Percentiles rank a stretch among this genome's conserved stretches.
Evolutionary conservation across 2,888 invertebrate genomes (phyloP).

Genomic region (Diploptera punctata): DNA sequence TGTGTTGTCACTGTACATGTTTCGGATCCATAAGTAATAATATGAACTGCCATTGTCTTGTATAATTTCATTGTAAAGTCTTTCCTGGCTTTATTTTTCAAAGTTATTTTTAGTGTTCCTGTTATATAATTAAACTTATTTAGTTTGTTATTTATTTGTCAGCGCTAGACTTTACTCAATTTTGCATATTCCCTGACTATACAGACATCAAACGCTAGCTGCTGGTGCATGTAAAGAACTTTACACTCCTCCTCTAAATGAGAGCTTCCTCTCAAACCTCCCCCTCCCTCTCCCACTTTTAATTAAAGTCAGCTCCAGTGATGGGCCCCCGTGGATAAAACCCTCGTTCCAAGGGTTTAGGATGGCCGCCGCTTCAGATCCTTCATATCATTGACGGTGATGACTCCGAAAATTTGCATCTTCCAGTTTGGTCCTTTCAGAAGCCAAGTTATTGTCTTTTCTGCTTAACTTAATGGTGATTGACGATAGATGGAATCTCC

Average conservation of each 20-base stretch:
- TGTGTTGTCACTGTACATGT: no score
- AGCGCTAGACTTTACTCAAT: background rate
- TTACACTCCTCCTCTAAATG: conserved; percentile 18
- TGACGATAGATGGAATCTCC: conserved; percentile 1
- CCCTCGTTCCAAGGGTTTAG: background rate
- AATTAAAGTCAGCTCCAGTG: conserved; percentile 10
- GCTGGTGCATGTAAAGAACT: conserved; percentile 1
- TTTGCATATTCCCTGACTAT: background rate
- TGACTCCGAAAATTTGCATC: conserved; percentile 21
- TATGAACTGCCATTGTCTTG: no score
- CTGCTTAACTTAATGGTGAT: background rate
- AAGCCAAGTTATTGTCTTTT: background rate
- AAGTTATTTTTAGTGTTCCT: no score
- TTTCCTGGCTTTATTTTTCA: no score
- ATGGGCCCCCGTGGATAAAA: conserved; percentile 13
- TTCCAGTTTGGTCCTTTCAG: no score
- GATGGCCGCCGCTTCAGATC: background rate
- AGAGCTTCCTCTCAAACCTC: background rate
- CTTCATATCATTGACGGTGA: background rate
- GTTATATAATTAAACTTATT: no score
- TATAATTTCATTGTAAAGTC: no score
- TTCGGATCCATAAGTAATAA: no score
- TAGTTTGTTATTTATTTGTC: no score
- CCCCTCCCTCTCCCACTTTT: conserved; percentile 6
- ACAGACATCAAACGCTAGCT: conserved; percentile 1